Percentiles rank a stretch among this genome's conserved stretches.
These are phyloP conservation scores for Xerus rutilus DNA, from an alignment of 2,797 vertebrate species.

Conservation along the genomic window DNA sequence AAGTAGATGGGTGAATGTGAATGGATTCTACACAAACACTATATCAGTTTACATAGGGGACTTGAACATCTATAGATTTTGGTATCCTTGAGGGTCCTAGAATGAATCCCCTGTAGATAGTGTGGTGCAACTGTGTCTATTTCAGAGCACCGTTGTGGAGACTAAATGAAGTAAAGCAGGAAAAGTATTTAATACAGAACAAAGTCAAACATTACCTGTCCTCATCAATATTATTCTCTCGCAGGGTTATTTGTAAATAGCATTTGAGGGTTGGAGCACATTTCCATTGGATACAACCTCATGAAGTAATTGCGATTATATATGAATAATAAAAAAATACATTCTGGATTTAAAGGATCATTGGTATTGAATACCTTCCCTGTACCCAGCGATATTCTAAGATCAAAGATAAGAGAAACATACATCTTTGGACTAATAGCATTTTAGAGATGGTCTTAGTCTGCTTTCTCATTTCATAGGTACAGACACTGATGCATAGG, in stretches of 20 bases:
- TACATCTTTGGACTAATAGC: neutral
- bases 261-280: neutral
- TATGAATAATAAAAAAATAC: constrained; percentile 21
- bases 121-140: neutral
- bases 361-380: neutral
- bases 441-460: neutral
- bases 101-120: neutral
- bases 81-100: neutral
- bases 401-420: constrained; percentile 3
- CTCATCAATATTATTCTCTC: neutral
- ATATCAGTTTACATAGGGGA: neutral
- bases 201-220: neutral
- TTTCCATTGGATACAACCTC: neutral
- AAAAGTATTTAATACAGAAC: neutral
- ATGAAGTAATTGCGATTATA: neutral
- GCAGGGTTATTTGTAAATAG: neutral
- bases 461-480: neutral
- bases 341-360: neutral
- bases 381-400: neutral
- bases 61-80: neutral
- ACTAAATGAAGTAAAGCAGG: rapidly evolving
- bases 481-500: neutral
- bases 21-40: neutral
- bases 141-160: neutral
- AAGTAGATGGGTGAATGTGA: neutral